A percentile compares a stretch with the other conserved stretches of the same genome.
Evolutionary conservation across 2,888 invertebrate genomes (phyloP).

Genomic region (Xestia sexstrigata): DNA sequence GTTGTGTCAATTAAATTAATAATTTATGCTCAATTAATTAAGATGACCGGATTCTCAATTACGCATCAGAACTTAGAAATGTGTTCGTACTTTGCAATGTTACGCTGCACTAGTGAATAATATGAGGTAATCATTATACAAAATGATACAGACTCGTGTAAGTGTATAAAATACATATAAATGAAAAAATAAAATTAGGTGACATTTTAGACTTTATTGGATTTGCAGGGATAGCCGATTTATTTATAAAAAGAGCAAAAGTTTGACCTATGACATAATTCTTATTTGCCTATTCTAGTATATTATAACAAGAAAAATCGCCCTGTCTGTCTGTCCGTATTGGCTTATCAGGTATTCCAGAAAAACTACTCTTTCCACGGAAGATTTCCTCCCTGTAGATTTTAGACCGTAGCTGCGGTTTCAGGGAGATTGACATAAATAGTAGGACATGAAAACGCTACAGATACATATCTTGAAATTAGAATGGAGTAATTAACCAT

Average conservation of each 20-base stretch:
- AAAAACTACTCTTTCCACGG: not conserved
- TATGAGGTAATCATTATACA: constrained; percentile 10
- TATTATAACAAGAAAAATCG: not conserved
- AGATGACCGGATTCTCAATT: constrained; percentile 52
- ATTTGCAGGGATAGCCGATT: constrained; percentile 35
- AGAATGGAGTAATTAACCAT: not conserved
- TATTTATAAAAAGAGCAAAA: constrained; percentile 46
- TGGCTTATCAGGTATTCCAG: not conserved
- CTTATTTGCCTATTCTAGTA: not conserved
- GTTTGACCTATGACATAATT: constrained; percentile 48
- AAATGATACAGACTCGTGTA: not conserved
- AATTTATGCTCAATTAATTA: constrained; percentile 71
- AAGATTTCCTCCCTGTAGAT: not conserved
- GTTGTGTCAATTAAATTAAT: constrained; percentile 67
- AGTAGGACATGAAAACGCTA: not conserved
- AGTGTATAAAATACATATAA: constrained; percentile 20
- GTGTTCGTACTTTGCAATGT: constrained; percentile 37
- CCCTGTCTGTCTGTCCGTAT: not conserved
- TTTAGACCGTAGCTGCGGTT: not conserved
- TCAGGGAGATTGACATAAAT: not conserved
- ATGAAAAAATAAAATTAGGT: constrained; percentile 7
- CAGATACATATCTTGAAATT: not conserved
- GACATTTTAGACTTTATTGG: constrained; percentile 42
- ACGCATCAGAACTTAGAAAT: constrained; percentile 50
- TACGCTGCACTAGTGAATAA: constrained; percentile 11